Evolutionary conservation across 2,888 invertebrate genomes (phyloP).

Genomic region (Synanthedon vespiformis): DNA sequence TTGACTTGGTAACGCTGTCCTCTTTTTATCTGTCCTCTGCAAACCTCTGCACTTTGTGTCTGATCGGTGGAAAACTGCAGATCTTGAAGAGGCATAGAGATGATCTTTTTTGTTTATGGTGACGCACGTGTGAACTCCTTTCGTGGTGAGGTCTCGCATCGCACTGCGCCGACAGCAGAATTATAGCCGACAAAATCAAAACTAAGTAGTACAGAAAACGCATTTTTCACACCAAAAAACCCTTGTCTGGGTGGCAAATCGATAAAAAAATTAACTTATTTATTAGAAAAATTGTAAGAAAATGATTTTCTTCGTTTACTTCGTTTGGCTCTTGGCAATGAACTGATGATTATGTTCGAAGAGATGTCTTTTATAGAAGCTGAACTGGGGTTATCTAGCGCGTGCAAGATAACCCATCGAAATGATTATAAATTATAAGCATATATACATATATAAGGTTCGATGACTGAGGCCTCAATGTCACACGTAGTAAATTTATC

Average conservation of each 20-base stretch:
- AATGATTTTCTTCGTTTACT: slow-evolving; percentile 6
- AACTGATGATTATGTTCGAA: slow-evolving; percentile 38
- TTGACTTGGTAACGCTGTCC: too few species aligned
- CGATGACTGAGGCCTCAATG: slow-evolving; percentile 62
- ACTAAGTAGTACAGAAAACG: slow-evolving; percentile 37
- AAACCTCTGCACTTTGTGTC: slow-evolving; percentile 18
- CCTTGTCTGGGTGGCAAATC: not conserved
- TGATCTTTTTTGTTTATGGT: slow-evolving; percentile 27
- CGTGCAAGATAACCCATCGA: slow-evolving; percentile 58
- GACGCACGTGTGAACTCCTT: slow-evolving; percentile 4
- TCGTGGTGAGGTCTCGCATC: slow-evolving; percentile 25
- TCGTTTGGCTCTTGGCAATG: slow-evolving; percentile 30
- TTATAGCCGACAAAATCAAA: slow-evolving; percentile 23
- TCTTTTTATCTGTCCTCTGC: slow-evolving; percentile 1
- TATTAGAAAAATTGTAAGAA: not conserved
- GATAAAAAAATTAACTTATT: not conserved
- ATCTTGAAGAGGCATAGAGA: slow-evolving; percentile 45
- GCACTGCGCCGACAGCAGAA: slow-evolving; percentile 20
- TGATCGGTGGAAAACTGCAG: slow-evolving; percentile 33
- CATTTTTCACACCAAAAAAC: slow-evolving; percentile 24
- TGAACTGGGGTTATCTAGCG: slow-evolving; percentile 47
- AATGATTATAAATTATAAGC: slow-evolving; percentile 27
- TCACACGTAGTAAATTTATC: slow-evolving; percentile 64
- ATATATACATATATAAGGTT: slow-evolving; percentile 19
- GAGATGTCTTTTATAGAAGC: slow-evolving; percentile 41